A percentile compares a stretch with the other conserved stretches of the same genome.
Conservation (phyloP, 2,113 vertebrate species). For the Setophaga petechia region DNA sequence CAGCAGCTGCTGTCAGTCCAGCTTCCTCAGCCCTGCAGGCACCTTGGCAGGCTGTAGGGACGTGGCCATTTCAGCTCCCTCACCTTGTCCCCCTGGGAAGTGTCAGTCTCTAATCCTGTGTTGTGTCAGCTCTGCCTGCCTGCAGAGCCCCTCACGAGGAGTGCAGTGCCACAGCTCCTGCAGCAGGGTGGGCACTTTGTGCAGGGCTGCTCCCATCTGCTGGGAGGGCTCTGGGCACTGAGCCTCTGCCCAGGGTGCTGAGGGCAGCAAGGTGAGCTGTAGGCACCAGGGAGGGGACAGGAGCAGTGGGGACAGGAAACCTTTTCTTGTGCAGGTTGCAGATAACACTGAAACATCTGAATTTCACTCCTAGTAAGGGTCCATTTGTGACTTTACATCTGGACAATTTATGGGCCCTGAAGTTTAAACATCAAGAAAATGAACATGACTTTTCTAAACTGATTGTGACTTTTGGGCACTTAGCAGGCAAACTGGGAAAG, state of each 20-base stretch:
- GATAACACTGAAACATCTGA: not conserved
- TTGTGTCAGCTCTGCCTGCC: not conserved
- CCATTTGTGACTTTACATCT: not conserved
- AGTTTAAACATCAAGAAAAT: constrained; percentile 10
- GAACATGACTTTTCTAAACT: not conserved
- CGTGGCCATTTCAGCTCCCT: rapidly evolving
- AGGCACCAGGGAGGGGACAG: not conserved
- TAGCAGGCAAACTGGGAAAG: constrained; percentile 67
- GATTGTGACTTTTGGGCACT: constrained; percentile 66
- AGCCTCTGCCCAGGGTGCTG: not conserved
- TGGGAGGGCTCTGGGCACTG: not conserved
- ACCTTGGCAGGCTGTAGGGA: not conserved
- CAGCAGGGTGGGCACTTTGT: not conserved
- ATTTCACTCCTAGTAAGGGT: constrained; percentile 11
- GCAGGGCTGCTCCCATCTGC: not conserved
- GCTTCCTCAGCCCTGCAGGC: not conserved
- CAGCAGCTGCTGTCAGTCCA: not conserved
- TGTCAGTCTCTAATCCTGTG: not conserved
- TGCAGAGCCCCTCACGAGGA: not conserved
- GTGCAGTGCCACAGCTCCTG: not conserved
- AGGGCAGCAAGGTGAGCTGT: not conserved
- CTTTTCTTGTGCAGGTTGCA: not conserved
- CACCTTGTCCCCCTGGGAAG: not conserved
- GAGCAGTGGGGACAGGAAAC: not conserved
- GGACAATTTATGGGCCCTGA: not conserved